These are phyloP conservation scores for Agrotis segetum DNA, from an alignment of 2,888 invertebrate species.

Conservation along the genomic window DNA sequence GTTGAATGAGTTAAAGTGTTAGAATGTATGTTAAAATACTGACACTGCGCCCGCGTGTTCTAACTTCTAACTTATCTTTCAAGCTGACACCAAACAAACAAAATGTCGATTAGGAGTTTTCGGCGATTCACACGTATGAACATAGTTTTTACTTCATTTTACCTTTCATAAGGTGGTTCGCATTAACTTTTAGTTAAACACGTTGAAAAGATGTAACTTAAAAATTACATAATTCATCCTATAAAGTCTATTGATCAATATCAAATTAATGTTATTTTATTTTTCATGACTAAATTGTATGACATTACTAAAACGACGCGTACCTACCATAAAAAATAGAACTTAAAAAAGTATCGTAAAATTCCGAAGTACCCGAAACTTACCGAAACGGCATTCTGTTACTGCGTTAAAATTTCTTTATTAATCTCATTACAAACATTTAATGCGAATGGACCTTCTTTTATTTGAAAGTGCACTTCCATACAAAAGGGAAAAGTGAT, in stretches of 20 bases:
- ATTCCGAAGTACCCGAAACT: slow-evolving; percentile 1
- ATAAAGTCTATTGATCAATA: background rate
- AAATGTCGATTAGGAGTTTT: too few species aligned
- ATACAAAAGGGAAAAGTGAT: slow-evolving; percentile 57
- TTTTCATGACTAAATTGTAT: background rate
- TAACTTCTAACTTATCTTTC: background rate
- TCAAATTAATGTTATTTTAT: background rate
- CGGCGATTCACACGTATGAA: too few species aligned
- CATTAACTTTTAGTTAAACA: too few species aligned
- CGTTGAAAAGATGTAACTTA: background rate
- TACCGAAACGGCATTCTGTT: slow-evolving; percentile 13
- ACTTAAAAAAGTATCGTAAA: slow-evolving; percentile 11
- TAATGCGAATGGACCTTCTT: slow-evolving; percentile 10
- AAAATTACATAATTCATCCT: background rate
- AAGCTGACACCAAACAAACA: background rate
- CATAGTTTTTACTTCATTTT: too few species aligned
- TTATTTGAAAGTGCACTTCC: slow-evolving; percentile 20
- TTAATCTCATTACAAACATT: slow-evolving; percentile 33
- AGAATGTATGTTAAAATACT: too few species aligned
- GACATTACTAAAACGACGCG: background rate
- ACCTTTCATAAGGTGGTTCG: too few species aligned
- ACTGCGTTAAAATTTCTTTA: slow-evolving; percentile 2
- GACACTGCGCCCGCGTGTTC: too few species aligned
- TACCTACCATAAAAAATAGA: background rate
- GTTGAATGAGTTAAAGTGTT: background rate